Percentiles rank a stretch among this genome's conserved stretches.
phyloP scores from a whole-genome alignment of 2,888 invertebrate genomes.

The Brenthis hecate region DNA sequence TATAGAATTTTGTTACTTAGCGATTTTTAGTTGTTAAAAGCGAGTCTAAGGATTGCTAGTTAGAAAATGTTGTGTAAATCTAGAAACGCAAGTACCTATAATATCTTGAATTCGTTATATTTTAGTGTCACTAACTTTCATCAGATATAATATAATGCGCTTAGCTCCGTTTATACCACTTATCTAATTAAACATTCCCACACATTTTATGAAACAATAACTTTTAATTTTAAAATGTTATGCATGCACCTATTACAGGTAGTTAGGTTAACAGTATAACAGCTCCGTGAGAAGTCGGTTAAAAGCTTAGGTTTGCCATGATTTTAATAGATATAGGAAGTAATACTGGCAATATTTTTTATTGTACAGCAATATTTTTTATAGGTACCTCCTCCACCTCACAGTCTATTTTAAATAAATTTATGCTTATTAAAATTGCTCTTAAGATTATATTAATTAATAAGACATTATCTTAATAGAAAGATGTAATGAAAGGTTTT shows the following conservation, averaged over 20 bases:
- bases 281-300: constrained; percentile 76
- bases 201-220: constrained; percentile 78
- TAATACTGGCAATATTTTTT: not conserved
- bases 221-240: constrained; percentile 79
- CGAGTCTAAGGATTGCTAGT: constrained; percentile 9
- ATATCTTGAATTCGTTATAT: constrained; percentile 20
- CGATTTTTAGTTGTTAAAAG: not conserved
- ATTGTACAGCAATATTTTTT: not conserved
- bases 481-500: constrained; percentile 17
- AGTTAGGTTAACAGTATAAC: constrained; percentile 77
- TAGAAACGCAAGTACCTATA: not conserved
- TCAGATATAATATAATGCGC: constrained; percentile 52
- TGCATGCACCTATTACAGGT: constrained; percentile 74
- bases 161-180: constrained; percentile 71
- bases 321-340: constrained; percentile 30
- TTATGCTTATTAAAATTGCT: constrained; percentile 11
- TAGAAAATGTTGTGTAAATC: constrained; percentile 20
- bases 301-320: constrained; percentile 56
- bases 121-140: constrained; percentile 66
- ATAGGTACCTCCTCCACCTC: not conserved
- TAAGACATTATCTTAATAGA: constrained; percentile 16
- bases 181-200: constrained; percentile 81
- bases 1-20: not conserved
- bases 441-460: constrained; percentile 13
- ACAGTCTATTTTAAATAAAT: constrained; percentile 10